These are phyloP conservation scores for Pogonomyrmex californicus DNA, from an alignment of 1,140 invertebrate genomes.

Conservation along the genomic window DNA sequence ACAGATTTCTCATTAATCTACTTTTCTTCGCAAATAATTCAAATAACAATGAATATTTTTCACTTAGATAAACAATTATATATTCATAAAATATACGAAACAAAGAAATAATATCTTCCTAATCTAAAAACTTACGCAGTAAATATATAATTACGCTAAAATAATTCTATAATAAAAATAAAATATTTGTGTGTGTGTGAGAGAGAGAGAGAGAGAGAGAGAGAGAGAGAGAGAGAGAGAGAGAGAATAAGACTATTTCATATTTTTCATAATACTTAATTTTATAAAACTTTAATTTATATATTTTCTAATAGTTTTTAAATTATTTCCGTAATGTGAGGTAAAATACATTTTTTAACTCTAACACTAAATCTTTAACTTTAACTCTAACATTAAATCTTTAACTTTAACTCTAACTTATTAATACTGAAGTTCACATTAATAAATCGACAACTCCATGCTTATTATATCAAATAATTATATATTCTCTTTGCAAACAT, in stretches of 20 bases:
- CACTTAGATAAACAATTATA: background rate
- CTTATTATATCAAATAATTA: background rate
- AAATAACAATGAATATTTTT: background rate
- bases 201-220: background rate
- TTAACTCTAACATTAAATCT: background rate
- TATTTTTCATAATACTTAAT: background rate
- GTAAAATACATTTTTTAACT: background rate
- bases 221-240: background rate
- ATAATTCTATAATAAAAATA: background rate
- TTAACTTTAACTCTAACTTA: background rate
- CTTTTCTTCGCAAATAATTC: background rate
- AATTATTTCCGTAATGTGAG: background rate
- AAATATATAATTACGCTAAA: background rate
- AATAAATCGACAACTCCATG: background rate
- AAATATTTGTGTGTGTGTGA: background rate
- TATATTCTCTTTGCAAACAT: constrained; percentile 13
- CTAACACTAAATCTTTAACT: background rate
- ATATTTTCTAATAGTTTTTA: background rate
- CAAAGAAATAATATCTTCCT: background rate
- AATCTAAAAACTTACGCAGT: background rate
- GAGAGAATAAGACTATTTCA: background rate
- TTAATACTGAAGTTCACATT: background rate
- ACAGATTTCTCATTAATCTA: constrained; percentile 1
- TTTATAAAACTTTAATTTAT: background rate
- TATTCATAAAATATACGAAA: background rate